Conservation (phyloP, 2,797 vertebrate genomes). For the Schizopygopsis malacanthus region DNA sequence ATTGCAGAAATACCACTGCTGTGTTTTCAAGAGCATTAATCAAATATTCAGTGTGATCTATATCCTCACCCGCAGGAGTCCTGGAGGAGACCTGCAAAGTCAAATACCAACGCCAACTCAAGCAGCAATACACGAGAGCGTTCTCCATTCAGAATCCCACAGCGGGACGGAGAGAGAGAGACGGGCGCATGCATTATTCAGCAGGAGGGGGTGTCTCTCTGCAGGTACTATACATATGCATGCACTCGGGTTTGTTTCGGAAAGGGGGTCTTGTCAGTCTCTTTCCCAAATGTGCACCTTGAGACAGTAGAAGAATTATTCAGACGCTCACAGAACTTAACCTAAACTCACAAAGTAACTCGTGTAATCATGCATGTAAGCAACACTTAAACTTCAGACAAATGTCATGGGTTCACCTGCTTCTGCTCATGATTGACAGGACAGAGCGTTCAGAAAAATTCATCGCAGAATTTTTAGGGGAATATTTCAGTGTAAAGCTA, state of each 20-base stretch:
- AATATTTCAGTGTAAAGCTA: not conserved
- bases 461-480: not conserved
- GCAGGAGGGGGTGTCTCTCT: constrained; percentile 22
- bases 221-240: not conserved
- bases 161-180: not conserved
- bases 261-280: not conserved
- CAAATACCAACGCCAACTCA: not conserved
- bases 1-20: not conserved
- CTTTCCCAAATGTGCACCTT: not conserved
- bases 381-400: not conserved
- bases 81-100: not conserved
- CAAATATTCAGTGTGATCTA: not conserved
- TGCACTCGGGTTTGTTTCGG: not conserved
- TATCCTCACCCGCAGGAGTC: not conserved
- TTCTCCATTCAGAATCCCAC: not conserved
- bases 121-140: not conserved
- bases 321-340: not conserved
- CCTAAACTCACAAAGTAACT: not conserved
- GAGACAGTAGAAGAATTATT: not conserved
- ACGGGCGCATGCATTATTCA: not conserved
- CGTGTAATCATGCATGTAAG: not conserved
- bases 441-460: no score
- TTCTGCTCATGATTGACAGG: not conserved
- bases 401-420: not conserved
- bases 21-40: not conserved